Evolutionary conservation across 1,140 invertebrate species (phyloP), one percentile per base, ranked within the genome.

Genomic region (Nixonia krombeini): DNA sequence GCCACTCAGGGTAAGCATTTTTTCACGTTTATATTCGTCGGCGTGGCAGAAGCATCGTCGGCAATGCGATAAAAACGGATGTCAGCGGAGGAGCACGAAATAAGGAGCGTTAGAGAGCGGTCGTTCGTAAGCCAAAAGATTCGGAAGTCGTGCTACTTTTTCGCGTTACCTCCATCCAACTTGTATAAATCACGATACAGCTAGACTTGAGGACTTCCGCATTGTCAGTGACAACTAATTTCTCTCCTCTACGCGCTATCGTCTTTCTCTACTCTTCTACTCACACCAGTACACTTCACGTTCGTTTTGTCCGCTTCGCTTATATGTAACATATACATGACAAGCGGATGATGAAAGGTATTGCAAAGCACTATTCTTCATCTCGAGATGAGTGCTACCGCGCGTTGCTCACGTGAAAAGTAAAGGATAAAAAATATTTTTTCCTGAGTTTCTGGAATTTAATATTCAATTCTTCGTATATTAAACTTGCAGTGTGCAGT

Each of bases 141-240:
- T 21, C 21, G 21, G 21, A 6, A 21, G 21, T 6, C 2, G 21
- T 21, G 21, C 21, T 21, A 21, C 6, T 21, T 21, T n/a, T 21
- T 21, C 6, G 21, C 21, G 2, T 35, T 6, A 12, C 10, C 1
- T 31, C 21, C 8, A 23, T 6, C 18, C 29, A 9, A 37, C 45
- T 56, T 33, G 52, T n/a, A 18, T 46, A 41, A 35, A 45, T 45
- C 31, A 37, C 42, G 29, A 29, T 21, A 31, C 7, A 18, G 41
- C 37, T 31, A 56, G 55, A 59, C 51, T 59, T 38, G 33, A 61
- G 31, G 45, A 45, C 37, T 45, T 45, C 29, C 50, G 28, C 58
- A 51, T 70, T 76, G 74, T 52, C 61, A 47, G 61, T 76, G 74
- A 76, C 75, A 77, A 77, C 74, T 78, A 76, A 78, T 78, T 78